These are phyloP conservation scores for Arctopsyche grandis DNA, from an alignment of 1,140 invertebrate species.

Conservation along the genomic window DNA sequence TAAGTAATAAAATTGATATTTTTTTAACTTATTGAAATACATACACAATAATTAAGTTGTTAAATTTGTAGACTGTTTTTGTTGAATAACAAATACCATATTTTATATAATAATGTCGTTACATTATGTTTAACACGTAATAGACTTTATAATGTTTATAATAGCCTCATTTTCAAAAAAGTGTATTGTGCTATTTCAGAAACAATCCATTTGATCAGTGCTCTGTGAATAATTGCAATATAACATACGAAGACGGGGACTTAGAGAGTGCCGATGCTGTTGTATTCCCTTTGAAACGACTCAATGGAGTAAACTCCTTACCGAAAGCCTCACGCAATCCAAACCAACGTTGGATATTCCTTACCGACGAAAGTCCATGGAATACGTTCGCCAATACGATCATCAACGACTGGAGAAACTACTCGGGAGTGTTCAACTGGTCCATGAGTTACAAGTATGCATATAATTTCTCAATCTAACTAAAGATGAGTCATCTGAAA, in stretches of 20 bases:
- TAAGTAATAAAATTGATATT: too few relatives aligned
- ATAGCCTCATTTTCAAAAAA: neutral
- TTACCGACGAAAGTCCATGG: conserved; percentile 70
- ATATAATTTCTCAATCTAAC: conserved; percentile 9
- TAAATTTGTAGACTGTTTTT: too few relatives aligned
- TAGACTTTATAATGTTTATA: neutral
- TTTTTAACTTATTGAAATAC: too few relatives aligned
- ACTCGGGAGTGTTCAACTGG: conserved; percentile 74
- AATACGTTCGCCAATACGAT: conserved; percentile 64
- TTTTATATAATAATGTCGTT: too few relatives aligned
- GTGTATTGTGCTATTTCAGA: conserved; percentile 50
- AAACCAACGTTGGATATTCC: conserved; percentile 71
- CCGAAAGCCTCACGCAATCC: conserved; percentile 56
- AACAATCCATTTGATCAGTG: conserved; percentile 68
- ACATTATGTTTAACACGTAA: too few relatives aligned
- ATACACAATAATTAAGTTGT: too few relatives aligned
- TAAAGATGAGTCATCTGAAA: neutral
- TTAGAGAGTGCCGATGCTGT: conserved; percentile 66
- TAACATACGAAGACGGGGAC: conserved; percentile 64
- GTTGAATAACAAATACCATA: too few relatives aligned
- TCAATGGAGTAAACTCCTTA: conserved; percentile 57
- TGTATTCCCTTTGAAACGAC: conserved; percentile 69
- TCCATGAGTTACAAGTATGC: conserved; percentile 60
- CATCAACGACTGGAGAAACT: conserved; percentile 58
- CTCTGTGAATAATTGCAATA: conserved; percentile 66